Conservation (phyloP, 2,888 invertebrate species). For the Oligia strigilis region DNA sequence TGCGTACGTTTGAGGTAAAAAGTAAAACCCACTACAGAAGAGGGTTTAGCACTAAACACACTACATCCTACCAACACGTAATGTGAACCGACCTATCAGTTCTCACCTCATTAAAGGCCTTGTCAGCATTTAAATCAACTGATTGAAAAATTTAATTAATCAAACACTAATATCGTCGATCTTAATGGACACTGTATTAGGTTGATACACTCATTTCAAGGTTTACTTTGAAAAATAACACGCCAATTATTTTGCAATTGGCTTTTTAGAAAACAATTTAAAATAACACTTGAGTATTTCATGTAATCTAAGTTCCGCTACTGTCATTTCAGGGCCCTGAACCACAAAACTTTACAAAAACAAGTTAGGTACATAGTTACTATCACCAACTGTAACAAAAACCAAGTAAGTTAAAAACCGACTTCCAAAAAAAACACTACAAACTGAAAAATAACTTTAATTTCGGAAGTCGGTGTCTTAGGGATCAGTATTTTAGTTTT, state of each 20-base stretch:
- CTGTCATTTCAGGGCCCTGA: not conserved
- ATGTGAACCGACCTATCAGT: not conserved
- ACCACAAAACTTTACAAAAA: too few species aligned
- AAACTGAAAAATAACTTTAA: too few species aligned
- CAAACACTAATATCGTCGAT: not conserved
- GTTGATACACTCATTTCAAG: slow-evolving; percentile 19
- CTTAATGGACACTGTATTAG: slow-evolving; percentile 5
- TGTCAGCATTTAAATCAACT: not conserved
- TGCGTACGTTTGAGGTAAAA: too few species aligned
- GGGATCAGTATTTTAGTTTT: too few species aligned
- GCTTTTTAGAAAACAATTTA: slow-evolving; percentile 13
- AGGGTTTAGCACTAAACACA: not conserved
- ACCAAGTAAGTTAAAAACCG: too few species aligned
- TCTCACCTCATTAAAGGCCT: not conserved
- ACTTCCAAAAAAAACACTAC: too few species aligned
- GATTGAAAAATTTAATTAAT: not conserved
- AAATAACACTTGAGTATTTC: not conserved
- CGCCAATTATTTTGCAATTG: not conserved
- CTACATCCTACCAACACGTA: not conserved
- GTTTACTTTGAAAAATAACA: not conserved
- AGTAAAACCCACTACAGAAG: not conserved
- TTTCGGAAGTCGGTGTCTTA: too few species aligned
- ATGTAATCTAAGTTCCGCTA: not conserved
- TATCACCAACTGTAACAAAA: too few species aligned
- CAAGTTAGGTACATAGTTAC: too few species aligned